phyloP scores from a whole-genome alignment of 2,888 invertebrate genomes.

The Aplocera efformata region DNA sequence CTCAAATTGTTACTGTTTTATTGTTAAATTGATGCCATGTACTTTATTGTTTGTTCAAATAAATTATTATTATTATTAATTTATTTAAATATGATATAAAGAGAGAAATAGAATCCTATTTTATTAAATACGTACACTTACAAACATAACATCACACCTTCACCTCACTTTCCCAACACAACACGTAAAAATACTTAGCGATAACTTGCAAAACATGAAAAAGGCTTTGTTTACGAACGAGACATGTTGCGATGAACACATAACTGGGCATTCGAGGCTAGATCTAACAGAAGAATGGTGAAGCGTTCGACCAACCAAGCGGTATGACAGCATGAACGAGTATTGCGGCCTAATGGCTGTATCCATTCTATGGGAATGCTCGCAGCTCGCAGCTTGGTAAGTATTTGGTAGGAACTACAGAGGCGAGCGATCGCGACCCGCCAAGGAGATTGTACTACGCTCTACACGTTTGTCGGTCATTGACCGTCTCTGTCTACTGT shows the following conservation, averaged over 20 bases:
- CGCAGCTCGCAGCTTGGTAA: constrained; percentile 14
- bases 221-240: constrained; percentile 20
- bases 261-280: constrained; percentile 12
- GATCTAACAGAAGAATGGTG: constrained; percentile 6
- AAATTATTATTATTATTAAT: too few species aligned
- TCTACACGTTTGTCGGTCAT: constrained; percentile 28
- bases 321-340: constrained; percentile 16
- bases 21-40: too few species aligned
- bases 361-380: constrained; percentile 25
- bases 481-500: constrained; percentile 30
- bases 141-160: constrained; percentile 13
- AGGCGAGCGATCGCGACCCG: constrained; percentile 20
- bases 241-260: constrained; percentile 18
- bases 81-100: too few species aligned
- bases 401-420: constrained; percentile 14
- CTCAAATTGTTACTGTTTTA: too few species aligned
- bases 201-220: constrained; percentile 11
- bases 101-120: too few species aligned
- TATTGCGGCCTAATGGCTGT: constrained; percentile 25
- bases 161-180: constrained; percentile 21
- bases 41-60: too few species aligned
- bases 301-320: constrained; percentile 7
- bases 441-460: constrained; percentile 21
- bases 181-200: constrained; percentile 12
- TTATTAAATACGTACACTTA: constrained; percentile 14